Evolutionary conservation across 2,797 vertebrate genomes (phyloP).

Genomic region (Sebastes minor): DNA sequence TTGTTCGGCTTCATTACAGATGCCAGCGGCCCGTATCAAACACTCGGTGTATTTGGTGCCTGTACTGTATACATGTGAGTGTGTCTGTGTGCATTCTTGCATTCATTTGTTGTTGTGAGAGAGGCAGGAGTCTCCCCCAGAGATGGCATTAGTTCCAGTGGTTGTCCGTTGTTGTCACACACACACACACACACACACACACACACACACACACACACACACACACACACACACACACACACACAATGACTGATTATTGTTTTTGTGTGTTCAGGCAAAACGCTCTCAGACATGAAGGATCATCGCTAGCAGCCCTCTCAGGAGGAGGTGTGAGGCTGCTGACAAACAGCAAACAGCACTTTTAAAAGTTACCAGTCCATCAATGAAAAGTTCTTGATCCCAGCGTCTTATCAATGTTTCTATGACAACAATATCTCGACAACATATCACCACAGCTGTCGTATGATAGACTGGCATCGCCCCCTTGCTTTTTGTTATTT

Average conservation of each 20-base stretch:
- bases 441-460: no score
- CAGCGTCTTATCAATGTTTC: no score
- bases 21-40: not conserved
- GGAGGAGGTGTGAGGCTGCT: not conserved
- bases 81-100: not conserved
- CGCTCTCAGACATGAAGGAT: not conserved
- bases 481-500: not conserved
- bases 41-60: not conserved
- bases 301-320: not conserved
- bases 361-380: not conserved
- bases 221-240: no score
- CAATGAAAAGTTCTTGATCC: not conserved
- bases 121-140: not conserved
- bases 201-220: no score
- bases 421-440: no score
- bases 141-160: slow-evolving; percentile 27
- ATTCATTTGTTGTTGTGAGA: not conserved
- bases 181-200: no score
- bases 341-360: not conserved
- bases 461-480: not conserved
- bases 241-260: not conserved
- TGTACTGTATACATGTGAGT: not conserved
- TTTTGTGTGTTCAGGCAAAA: slow-evolving; percentile 1
- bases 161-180: not conserved
- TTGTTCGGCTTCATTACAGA: slow-evolving; percentile 40